Evolutionary conservation across 2,797 vertebrate species (phyloP).

Genomic region (Argya squamiceps): DNA sequence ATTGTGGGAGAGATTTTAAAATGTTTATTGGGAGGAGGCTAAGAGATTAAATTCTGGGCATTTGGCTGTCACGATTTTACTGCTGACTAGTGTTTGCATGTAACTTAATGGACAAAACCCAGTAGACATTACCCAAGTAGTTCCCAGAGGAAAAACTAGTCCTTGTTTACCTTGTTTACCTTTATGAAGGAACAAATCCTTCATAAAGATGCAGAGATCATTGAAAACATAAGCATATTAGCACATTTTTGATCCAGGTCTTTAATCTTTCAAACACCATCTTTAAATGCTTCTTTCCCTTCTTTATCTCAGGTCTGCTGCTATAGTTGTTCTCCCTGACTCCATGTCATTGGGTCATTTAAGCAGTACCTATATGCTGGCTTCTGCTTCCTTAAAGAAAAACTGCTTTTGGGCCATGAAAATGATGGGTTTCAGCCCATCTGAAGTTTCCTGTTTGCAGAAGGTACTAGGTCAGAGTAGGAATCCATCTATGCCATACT

Average conservation of each 20-base stretch:
- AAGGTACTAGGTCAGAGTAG: neutral
- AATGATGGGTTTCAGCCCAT: neutral
- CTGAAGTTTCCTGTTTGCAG: neutral
- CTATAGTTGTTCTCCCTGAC: neutral
- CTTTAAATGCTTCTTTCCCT: neutral
- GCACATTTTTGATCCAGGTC: neutral
- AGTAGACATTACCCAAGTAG: slow-evolving; percentile 55
- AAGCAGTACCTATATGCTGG: neutral
- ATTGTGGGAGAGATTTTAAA: neutral
- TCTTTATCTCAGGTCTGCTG: neutral
- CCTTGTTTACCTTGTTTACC: slow-evolving; percentile 30
- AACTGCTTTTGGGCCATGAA: neutral
- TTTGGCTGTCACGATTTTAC: slow-evolving; percentile 37
- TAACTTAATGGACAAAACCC: slow-evolving; percentile 54
- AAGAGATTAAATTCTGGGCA: neutral
- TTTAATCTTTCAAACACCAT: neutral
- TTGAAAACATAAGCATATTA: neutral
- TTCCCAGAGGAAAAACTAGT: slow-evolving; percentile 41
- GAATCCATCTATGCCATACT: neutral
- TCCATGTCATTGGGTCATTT: neutral
- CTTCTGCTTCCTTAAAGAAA: neutral
- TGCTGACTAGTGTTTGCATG: slow-evolving; percentile 44
- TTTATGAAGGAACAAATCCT: neutral
- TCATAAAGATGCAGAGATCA: neutral
- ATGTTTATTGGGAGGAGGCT: neutral